Base-by-base conservation (phyloP, 2,888 invertebrate species). In the Galerucella pusilla region DNA sequence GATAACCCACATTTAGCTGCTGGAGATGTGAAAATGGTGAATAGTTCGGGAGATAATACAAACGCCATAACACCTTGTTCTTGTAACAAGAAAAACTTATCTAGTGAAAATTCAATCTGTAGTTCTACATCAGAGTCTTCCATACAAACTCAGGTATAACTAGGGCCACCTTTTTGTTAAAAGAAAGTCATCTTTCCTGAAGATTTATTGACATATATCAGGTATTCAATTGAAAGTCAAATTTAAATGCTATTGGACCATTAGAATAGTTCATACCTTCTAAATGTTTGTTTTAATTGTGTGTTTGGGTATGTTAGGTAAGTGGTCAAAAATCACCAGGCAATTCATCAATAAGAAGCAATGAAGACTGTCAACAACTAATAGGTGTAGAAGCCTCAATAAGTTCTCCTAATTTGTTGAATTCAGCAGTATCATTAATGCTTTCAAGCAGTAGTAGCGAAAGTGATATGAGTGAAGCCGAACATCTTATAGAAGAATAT, bases 401-500 rank as follows among this genome's bases (percentile, higher is more conserved):
- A 28, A 88, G 88, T 72, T 87, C 88, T 0, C 88, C 88, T 0
- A 87, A 88, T 83, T 80, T 88, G 49, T 80, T 88, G 9, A 87
- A 87, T 78, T 84, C 87, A 2, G 81, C 86, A 16, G 82, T 84
- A 10, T 85, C 86, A 2, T 86, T 88, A 80, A 87, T 87, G 81
- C 86, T 84, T 81, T 88, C 89, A 78, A 90, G 85, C 73, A 86
- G 85, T 75, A 85, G 84, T 73, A 86, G 85, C 74, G 85, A 85
- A 75, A 84, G 84, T 80, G 90, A 90, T 84, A 81, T 90, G 61
- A 92, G 91, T 82, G 93, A 93, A 83, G 88, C 91, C 14, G 93
- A 93, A 82, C 91, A 90, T 74, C 91, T 90, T 77, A 88, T 91
- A 65, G 91, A 92, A 77, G 92, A 92, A 63, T 88, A 88, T 76